These are phyloP conservation scores for Beaufortia kweichowensis DNA, from an alignment of 2,113 vertebrate genomes.

Conservation along the genomic window DNA sequence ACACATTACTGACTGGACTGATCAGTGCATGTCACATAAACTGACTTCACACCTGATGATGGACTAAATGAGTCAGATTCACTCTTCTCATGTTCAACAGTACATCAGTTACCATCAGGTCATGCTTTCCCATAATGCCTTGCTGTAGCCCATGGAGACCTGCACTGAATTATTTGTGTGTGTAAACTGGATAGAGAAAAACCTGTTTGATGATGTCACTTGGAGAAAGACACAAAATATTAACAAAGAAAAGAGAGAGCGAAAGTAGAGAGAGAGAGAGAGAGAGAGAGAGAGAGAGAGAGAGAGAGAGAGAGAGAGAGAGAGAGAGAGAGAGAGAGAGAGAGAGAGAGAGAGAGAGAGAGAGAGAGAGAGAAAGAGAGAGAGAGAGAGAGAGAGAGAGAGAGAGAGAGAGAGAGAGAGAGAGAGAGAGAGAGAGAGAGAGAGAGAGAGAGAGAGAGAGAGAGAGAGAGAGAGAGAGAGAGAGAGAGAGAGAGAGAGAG, in stretches of 20 bases:
- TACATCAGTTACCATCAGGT: too few relatives aligned
- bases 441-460: slow-evolving; percentile 11
- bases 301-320: neutral
- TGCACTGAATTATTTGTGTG: neutral
- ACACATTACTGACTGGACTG: too few relatives aligned
- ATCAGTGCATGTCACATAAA: too few relatives aligned
- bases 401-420: slow-evolving; percentile 5
- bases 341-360: slow-evolving; percentile 5
- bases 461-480: slow-evolving; percentile 5
- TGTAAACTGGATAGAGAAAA: neutral
- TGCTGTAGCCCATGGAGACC: too few relatives aligned
- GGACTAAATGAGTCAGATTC: too few relatives aligned
- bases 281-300: slow-evolving; percentile 20
- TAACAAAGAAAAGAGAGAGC: neutral
- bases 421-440: neutral
- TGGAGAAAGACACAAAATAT: neutral
- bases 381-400: slow-evolving; percentile 11
- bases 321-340: slow-evolving; percentile 11
- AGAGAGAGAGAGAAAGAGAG: neutral
- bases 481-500: neutral
- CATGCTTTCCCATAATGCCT: too few relatives aligned
- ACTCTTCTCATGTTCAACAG: too few relatives aligned
- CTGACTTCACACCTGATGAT: too few relatives aligned
- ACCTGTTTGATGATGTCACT: neutral
- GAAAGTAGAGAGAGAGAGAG: neutral